A percentile compares a stretch with the other conserved stretches of the same genome.
phyloP scores from a whole-genome alignment of 2,888 invertebrate species.

The Phania funesta region DNA sequence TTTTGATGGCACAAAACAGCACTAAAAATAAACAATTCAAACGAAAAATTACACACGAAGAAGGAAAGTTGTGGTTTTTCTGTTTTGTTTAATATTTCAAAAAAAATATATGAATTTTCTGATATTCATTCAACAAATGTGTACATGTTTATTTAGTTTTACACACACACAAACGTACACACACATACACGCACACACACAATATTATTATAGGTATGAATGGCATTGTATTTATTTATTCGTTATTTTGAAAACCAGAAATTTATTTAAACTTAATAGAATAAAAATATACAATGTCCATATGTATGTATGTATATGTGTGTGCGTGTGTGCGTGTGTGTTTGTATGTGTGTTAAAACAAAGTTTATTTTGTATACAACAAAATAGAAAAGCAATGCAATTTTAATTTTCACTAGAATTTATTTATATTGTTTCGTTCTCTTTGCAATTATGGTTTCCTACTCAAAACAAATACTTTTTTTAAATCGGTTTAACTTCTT shows the following conservation, averaged over 20 bases:
- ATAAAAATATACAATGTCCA: not conserved
- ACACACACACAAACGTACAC: too few relatives aligned
- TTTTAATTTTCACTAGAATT: conserved; percentile 9
- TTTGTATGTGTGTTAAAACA: not conserved
- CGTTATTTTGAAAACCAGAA: conserved; percentile 3
- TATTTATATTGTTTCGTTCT: conserved; percentile 12
- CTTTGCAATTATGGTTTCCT: conserved; percentile 14
- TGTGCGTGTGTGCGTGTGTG: not conserved
- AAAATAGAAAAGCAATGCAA: not conserved
- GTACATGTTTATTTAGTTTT: too few relatives aligned
- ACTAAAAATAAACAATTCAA: too few relatives aligned
- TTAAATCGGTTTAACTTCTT: not conserved
- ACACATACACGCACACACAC: not conserved
- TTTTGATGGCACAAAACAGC: too few relatives aligned
- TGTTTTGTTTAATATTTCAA: too few relatives aligned
- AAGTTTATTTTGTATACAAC: not conserved
- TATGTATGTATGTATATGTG: too few relatives aligned
- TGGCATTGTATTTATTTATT: not conserved
- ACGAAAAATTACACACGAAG: too few relatives aligned
- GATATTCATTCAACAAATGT: too few relatives aligned
- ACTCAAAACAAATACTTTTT: not conserved
- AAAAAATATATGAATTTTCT: too few relatives aligned
- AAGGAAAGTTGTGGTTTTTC: too few relatives aligned
- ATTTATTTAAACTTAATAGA: conserved; percentile 34
- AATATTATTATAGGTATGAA: not conserved